Base-by-base conservation (phyloP, 2,888 invertebrate genomes). In the Drosophila mayaguana region DNA sequence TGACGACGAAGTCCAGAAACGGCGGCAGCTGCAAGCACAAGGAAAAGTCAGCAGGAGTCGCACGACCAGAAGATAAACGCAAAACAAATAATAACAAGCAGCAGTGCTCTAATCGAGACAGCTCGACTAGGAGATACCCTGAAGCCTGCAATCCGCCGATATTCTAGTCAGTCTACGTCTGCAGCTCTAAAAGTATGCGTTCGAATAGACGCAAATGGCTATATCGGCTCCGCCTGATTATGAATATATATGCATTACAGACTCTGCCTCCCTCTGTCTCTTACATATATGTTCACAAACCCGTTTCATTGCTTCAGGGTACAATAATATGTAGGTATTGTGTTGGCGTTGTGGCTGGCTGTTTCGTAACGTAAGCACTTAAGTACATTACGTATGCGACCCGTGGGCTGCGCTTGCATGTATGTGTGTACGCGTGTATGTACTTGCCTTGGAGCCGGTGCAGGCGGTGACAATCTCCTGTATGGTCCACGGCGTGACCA, bases 401-500 rank as follows among this genome's bases (percentile, higher is more conserved):
- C 14, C 60, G 61, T 62, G 25, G 56, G 51, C 59, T 46, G 46
- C 18, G 11, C 2, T 42, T 20, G 34, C 18, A 25, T 20, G 56
- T 42, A 55, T 36, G 32, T 56, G 79, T 14, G 36, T 2, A 25
- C 9, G 16, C 1, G 12, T 12, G 62, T 51, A 62, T 34, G 25
- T 60, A 80, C 81, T 91, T 93, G 95, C 96, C 94, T 96, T 96
- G 83, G 97, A 96, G 68, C 97, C 97, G 28, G 97, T 97, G 92
- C 97, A 97, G 36, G 97, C 97, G 42, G 96, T 97, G 45, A 97
- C 97, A 73, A 97, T 97, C 94, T 97, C 97, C 93, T 97, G 97
- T 82, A 97, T 97, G 55, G 97, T 97, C 94, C 97, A 97, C 48
- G 97, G 97, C 69, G 97, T 97, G 79, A 97, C 97, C 95, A 97